phyloP scores from a whole-genome alignment of 2,888 invertebrate species.

The Metalampra italica region DNA sequence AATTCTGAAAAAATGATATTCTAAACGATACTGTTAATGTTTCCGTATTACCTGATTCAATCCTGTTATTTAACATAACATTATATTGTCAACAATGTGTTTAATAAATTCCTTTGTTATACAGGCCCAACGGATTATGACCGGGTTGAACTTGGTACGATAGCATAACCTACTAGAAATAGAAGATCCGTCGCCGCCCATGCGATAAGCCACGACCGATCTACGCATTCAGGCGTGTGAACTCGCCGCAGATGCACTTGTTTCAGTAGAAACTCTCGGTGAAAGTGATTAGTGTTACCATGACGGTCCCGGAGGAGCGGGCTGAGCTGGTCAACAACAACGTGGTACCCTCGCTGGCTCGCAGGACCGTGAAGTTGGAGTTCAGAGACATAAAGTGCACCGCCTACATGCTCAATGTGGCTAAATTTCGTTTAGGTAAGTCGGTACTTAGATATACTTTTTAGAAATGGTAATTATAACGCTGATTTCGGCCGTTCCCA shows the following conservation, averaged over 20 bases:
- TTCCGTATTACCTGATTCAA: too few species aligned
- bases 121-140: conserved; percentile 35
- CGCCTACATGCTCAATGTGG: conserved; percentile 76
- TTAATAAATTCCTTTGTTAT: conserved; percentile 18
- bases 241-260: not conserved
- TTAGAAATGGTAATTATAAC: too few species aligned
- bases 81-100: too few species aligned
- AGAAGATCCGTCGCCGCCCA: conserved; percentile 13
- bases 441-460: conserved; percentile 22
- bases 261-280: conserved; percentile 12
- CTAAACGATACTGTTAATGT: too few species aligned
- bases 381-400: conserved; percentile 83
- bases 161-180: conserved; percentile 13
- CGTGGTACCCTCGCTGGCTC: conserved; percentile 59
- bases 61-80: too few species aligned
- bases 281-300: conserved; percentile 35
- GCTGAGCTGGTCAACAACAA: conserved; percentile 59
- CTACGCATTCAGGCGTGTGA: not conserved
- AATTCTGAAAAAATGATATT: too few species aligned
- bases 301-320: conserved; percentile 43
- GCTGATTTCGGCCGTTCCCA: too few species aligned
- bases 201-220: not conserved
- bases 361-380: conserved; percentile 82
- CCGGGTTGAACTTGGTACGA: conserved; percentile 19
- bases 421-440: conserved; percentile 80